phyloP scores from a whole-genome alignment of 2,113 vertebrate genomes.

The Entelurus aequoreus region DNA sequence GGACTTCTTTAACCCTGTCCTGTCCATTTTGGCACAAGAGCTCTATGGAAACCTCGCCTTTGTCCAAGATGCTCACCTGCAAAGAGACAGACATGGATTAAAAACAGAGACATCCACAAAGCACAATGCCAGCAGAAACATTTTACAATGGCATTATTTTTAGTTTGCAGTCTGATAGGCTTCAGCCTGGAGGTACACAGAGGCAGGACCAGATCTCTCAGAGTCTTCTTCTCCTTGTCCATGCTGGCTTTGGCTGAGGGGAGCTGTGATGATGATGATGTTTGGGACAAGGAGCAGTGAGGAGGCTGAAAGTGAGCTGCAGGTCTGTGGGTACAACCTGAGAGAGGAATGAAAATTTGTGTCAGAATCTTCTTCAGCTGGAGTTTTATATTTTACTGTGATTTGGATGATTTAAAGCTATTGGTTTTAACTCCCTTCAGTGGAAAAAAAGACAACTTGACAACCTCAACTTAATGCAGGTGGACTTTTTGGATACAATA shows the following conservation, averaged over 20 bases:
- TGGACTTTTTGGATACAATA: no score
- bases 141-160: slow-evolving; percentile 86
- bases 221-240: slow-evolving; percentile 49
- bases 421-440: background rate
- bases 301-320: slow-evolving; percentile 43
- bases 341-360: slow-evolving; percentile 15
- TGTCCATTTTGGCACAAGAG: slow-evolving; percentile 79
- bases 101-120: no score
- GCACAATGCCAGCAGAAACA: background rate
- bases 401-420: background rate
- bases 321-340: slow-evolving; percentile 66
- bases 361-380: background rate
- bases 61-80: slow-evolving; percentile 92
- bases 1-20: slow-evolving; percentile 90
- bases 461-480: no score
- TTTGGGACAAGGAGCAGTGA: slow-evolving; percentile 12
- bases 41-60: slow-evolving; percentile 94
- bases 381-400: background rate
- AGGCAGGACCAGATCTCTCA: slow-evolving; percentile 69
- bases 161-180: slow-evolving; percentile 91
- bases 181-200: slow-evolving; percentile 82
- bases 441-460: background rate
- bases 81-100: slow-evolving; percentile 1
- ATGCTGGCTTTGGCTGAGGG: slow-evolving; percentile 29
- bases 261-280: slow-evolving; percentile 10